phyloP scores from a whole-genome alignment of 2,888 invertebrate species.

The Agriopis aurantiaria region DNA sequence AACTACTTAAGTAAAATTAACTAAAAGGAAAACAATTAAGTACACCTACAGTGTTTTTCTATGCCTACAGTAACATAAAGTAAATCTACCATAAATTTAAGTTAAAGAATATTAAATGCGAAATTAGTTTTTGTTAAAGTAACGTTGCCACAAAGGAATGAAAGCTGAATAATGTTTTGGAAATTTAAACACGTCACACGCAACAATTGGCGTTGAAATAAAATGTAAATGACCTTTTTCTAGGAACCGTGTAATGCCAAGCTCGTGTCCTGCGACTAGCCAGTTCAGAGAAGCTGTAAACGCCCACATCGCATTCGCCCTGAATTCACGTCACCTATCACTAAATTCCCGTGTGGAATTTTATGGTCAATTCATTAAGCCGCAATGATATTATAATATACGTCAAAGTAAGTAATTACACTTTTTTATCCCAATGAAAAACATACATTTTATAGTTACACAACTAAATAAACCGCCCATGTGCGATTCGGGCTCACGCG shows the following conservation, averaged over 20 bases:
- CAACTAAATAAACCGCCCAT: too few species aligned
- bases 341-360: conserved; percentile 46
- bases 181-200: conserved; percentile 38
- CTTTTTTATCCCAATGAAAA: too few species aligned
- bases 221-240: conserved; percentile 67
- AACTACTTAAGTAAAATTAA: conserved; percentile 17
- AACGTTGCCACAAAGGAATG: conserved; percentile 24
- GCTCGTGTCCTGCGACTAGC: conserved; percentile 47
- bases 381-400: conserved; percentile 6
- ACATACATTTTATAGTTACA: too few species aligned
- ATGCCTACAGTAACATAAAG: neutral
- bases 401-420: too few species aligned
- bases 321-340: conserved; percentile 45
- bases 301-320: conserved; percentile 54
- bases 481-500: too few species aligned
- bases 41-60: conserved; percentile 22
- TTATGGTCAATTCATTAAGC: conserved; percentile 56
- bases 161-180: conserved; percentile 34
- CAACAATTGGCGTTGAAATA: conserved; percentile 49
- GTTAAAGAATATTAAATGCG: conserved; percentile 26
- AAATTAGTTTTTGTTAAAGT: conserved; percentile 12
- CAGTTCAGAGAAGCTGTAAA: conserved; percentile 64
- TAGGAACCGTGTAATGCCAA: conserved; percentile 56
- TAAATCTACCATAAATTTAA: neutral
- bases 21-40: conserved; percentile 28